Conservation (phyloP, 2,113 vertebrate genomes). For the Gymnogyps californianus region DNA sequence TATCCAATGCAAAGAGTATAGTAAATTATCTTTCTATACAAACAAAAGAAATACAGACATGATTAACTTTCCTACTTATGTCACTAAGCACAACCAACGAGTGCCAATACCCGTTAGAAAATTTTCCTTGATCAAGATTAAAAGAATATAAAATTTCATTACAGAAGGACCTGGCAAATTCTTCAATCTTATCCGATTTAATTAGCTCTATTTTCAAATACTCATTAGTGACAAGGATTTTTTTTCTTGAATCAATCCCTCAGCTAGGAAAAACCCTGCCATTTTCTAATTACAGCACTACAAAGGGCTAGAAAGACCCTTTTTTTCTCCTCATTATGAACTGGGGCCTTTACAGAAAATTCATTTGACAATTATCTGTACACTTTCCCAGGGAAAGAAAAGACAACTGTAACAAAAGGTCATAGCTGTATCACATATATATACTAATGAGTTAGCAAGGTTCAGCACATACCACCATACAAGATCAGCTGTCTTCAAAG, state of each 20-base stretch:
- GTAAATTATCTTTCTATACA: background rate
- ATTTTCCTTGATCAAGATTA: background rate
- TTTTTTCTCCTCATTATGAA: background rate
- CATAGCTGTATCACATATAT: background rate
- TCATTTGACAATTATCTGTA: constrained; percentile 9
- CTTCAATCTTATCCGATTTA: constrained; percentile 30
- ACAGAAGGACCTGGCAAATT: constrained; percentile 32
- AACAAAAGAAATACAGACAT: background rate
- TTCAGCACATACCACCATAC: background rate
- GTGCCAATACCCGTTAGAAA: background rate
- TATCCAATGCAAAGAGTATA: background rate
- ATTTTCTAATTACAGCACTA: constrained; percentile 35
- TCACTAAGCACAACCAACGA: background rate
- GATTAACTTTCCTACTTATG: background rate
- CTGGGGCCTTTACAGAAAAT: background rate
- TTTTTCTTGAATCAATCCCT: constrained; percentile 11
- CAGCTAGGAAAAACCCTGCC: constrained; percentile 1
- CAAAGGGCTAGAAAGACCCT: background rate
- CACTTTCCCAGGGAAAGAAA: constrained; percentile 65
- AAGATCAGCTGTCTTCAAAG: background rate
- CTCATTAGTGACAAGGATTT: constrained; percentile 31
- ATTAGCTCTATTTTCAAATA: constrained; percentile 59
- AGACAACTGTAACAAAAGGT: constrained; percentile 36
- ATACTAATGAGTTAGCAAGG: background rate
- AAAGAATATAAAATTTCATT: constrained; percentile 14